Conservation (phyloP, 2,113 vertebrate species). For the Galemys pyrenaicus region DNA sequence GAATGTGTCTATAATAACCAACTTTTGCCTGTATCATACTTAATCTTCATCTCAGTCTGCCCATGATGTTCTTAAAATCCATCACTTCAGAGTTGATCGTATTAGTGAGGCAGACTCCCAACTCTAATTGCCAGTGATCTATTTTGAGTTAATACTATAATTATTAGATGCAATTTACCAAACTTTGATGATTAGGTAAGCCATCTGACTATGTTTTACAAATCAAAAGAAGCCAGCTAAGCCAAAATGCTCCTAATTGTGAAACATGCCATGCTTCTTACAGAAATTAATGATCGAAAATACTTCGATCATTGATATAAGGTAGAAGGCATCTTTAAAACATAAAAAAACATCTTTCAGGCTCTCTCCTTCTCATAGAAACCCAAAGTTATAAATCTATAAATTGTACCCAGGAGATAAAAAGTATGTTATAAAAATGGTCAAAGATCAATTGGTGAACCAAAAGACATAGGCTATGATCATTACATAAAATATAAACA, state of each 20-base stretch:
- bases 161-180: constrained; percentile 17
- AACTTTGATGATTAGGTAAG: constrained; percentile 14
- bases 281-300: constrained; percentile 33
- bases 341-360: neutral
- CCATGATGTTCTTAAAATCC: neutral
- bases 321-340: neutral
- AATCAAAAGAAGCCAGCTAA: constrained; percentile 18
- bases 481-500: neutral
- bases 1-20: neutral
- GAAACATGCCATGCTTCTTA: neutral
- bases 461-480: neutral
- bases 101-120: neutral
- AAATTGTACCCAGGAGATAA: neutral
- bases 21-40: neutral
- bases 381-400: constrained; percentile 1
- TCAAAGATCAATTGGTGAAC: constrained; percentile 5
- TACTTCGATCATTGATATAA: neutral
- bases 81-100: constrained; percentile 2
- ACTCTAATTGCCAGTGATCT: neutral
- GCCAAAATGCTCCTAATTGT: neutral
- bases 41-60: neutral
- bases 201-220: neutral
- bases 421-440: constrained; percentile 24
- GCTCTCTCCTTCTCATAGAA: neutral
- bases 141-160: neutral